These are phyloP conservation scores for Oreochromis mossambicus DNA, from an alignment of 2,797 vertebrate genomes.

Conservation along the genomic window DNA sequence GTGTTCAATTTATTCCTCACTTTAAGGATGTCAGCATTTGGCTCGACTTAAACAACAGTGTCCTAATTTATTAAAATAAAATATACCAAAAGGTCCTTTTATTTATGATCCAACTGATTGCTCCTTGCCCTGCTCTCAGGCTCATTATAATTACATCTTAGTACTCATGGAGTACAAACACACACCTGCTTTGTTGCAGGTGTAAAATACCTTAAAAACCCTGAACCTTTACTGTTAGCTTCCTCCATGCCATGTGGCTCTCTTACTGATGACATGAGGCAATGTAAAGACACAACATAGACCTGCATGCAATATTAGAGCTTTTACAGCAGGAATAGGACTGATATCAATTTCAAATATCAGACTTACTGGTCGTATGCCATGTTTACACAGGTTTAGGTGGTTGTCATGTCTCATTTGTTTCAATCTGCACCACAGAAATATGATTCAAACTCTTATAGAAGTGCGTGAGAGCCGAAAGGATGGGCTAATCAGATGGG, in stretches of 20 bases:
- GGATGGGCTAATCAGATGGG: not conserved
- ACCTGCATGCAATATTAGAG: not conserved
- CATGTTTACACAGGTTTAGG: not conserved
- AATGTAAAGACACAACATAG: not conserved
- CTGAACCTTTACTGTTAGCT: not conserved
- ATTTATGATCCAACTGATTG: not conserved
- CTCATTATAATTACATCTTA: not conserved
- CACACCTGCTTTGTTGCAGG: not conserved
- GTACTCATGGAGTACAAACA: not conserved
- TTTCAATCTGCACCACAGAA: not conserved
- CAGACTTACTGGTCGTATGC: not conserved
- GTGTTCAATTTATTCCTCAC: not conserved
- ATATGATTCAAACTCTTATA: not conserved
- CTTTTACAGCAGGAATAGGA: not conserved
- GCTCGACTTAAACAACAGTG: not conserved
- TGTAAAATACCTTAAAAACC: rapidly evolving
- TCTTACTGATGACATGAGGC: not conserved
- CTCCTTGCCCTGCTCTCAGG: not conserved
- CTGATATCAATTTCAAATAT: not conserved
- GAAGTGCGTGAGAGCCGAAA: not conserved
- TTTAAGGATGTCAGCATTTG: not conserved
- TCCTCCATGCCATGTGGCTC: not conserved
- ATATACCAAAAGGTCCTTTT: not conserved
- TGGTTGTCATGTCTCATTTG: not conserved
- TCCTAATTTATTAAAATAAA: not conserved